Percentiles rank a stretch among this genome's conserved stretches.
Evolutionary conservation across 23 tunicate genomes (phyloP).

Genomic region (Ciona savignyi): DNA sequence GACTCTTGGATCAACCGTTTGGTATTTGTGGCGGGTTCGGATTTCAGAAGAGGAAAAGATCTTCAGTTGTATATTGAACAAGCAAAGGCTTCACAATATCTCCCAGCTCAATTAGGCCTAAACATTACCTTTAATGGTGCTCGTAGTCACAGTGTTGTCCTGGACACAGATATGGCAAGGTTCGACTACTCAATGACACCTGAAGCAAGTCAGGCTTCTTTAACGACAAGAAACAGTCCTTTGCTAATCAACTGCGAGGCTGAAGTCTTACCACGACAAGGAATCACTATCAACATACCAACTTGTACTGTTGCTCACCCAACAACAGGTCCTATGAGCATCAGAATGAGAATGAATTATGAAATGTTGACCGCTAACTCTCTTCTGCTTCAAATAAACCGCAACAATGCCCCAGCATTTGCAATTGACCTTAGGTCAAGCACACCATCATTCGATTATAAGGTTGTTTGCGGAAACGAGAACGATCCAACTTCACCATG

Average conservation of each 20-base stretch:
- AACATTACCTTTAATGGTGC: background rate
- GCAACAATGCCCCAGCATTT: background rate
- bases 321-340: background rate
- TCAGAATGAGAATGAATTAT: background rate
- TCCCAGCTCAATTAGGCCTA: background rate
- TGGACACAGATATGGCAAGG: background rate
- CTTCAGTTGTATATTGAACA: background rate
- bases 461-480: background rate
- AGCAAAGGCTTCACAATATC: background rate
- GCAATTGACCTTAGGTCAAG: background rate
- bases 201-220: background rate
- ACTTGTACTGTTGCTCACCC: background rate
- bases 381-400: background rate
- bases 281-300: background rate
- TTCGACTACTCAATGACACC: background rate
- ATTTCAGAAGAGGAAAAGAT: background rate
- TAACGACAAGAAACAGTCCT: background rate
- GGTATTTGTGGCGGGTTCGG: background rate
- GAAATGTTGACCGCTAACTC: background rate
- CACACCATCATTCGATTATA: background rate
- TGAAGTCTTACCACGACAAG: background rate
- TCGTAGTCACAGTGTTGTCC: background rate
- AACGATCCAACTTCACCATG: background rate
- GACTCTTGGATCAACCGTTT: background rate
- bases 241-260: background rate